A percentile compares a stretch with the other conserved stretches of the same genome.
phyloP scores from a whole-genome alignment of 2,888 invertebrate genomes.

The Globia sparganii region DNA sequence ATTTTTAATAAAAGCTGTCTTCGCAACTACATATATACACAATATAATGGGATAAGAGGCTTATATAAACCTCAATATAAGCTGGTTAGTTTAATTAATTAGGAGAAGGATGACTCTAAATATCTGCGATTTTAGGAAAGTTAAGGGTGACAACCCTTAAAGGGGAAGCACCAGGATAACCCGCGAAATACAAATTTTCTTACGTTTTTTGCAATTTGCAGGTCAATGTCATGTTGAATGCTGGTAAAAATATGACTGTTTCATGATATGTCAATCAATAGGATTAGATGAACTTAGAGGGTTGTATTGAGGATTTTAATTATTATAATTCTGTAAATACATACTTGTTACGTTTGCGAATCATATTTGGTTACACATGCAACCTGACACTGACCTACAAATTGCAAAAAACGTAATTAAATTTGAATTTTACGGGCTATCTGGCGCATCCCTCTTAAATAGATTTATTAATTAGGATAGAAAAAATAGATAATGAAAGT shows the following conservation, averaged over 20 bases:
- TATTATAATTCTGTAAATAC: background rate
- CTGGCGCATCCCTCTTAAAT: background rate
- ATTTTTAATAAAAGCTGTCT: conserved; percentile 71
- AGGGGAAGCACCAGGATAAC: background rate
- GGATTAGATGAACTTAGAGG: background rate
- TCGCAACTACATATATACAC: conserved; percentile 23
- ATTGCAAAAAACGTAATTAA: no score
- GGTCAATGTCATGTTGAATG: background rate
- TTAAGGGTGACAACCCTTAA: background rate
- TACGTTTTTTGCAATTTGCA: background rate
- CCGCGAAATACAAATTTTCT: background rate
- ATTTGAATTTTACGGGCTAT: no score
- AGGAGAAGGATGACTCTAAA: conserved; percentile 10
- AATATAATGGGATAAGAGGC: conserved; percentile 11
- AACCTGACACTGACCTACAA: no score
- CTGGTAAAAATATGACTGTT: background rate
- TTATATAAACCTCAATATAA: conserved; percentile 18
- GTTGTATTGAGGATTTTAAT: background rate
- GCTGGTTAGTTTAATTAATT: conserved; percentile 19
- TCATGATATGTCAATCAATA: background rate
- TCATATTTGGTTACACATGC: background rate
- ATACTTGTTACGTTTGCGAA: background rate
- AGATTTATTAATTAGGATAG: conserved; percentile 13
- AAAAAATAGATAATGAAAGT: background rate
- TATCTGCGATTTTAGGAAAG: conserved; percentile 5